These are phyloP conservation scores for Patella caerulea DNA, from an alignment of 2,888 invertebrate genomes.

Conservation along the genomic window DNA sequence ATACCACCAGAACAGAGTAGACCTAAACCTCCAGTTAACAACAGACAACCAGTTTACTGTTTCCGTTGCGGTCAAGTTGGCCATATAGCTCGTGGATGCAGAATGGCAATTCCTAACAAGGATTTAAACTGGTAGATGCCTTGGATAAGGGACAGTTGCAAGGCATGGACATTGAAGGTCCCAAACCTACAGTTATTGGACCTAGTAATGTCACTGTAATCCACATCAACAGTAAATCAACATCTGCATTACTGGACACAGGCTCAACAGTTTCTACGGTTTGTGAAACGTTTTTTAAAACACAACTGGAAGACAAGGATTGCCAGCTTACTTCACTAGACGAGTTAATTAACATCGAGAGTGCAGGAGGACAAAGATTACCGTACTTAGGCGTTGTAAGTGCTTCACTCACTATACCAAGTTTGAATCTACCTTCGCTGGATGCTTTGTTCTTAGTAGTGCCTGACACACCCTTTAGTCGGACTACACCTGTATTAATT, in stretches of 20 bases:
- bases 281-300: no score
- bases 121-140: not conserved
- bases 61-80: constrained; percentile 2
- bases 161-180: not conserved
- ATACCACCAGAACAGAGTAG: not conserved
- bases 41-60: not conserved
- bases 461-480: not conserved
- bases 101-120: not conserved
- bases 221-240: not conserved
- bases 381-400: not conserved
- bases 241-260: not conserved
- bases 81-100: not conserved
- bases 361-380: not conserved
- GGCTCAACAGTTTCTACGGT: no score
- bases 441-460: not conserved
- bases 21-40: not conserved
- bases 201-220: not conserved
- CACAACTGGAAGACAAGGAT: no score
- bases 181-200: not conserved
- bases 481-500: not conserved
- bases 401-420: not conserved
- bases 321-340: no score
- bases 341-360: not conserved
- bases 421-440: not conserved
- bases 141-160: not conserved